These are phyloP conservation scores for Cebus imitator DNA, from an alignment of 2,113 vertebrate genomes.

Conservation along the genomic window DNA sequence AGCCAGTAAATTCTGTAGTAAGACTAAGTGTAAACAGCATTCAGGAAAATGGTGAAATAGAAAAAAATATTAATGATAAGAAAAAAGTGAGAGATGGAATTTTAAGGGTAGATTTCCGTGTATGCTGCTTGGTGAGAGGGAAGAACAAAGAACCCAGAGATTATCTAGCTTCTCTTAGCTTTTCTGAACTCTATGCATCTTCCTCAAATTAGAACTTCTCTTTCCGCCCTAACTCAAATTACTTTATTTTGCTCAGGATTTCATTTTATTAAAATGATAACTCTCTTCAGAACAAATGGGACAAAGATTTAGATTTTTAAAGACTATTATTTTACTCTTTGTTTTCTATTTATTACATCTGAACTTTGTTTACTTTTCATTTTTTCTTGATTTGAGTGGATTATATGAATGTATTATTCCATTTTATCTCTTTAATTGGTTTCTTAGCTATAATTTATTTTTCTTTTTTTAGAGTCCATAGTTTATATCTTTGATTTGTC, in stretches of 20 bases:
- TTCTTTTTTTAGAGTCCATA: not conserved
- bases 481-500: not conserved
- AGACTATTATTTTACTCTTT: not conserved
- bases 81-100: not conserved
- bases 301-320: not conserved
- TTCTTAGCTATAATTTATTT: not conserved
- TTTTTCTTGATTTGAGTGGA: not conserved
- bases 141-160: not conserved
- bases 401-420: not conserved
- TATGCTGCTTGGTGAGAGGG: not conserved
- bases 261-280: not conserved
- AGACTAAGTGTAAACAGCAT: not conserved
- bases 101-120: not conserved
- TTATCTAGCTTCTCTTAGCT: not conserved
- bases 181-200: not conserved
- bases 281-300: not conserved
- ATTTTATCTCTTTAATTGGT: not conserved
- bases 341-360: not conserved
- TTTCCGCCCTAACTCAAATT: not conserved
- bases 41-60: constrained; percentile 54
- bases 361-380: not conserved
- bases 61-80: not conserved
- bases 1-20: not conserved
- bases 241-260: not conserved
- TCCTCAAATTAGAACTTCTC: not conserved